A percentile compares a stretch with the other conserved stretches of the same genome.
phyloP scores from a whole-genome alignment of 2,888 invertebrate species.

The Petrophora chlorosata region DNA sequence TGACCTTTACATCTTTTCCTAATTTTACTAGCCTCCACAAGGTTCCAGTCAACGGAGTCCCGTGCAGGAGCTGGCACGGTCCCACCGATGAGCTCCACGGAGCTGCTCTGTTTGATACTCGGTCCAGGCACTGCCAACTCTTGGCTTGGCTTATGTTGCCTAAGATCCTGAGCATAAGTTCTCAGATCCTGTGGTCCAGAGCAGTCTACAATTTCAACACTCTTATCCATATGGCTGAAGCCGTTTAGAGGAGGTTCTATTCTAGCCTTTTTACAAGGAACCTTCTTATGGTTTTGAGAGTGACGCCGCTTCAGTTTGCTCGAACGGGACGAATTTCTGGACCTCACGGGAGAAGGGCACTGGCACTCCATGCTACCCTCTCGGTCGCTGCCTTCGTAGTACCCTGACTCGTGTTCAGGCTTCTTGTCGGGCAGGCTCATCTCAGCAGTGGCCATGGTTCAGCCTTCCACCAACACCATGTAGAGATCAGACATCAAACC shows the following conservation, averaged over 20 bases:
- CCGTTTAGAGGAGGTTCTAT: slow-evolving; percentile 64
- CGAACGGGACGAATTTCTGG: slow-evolving; percentile 75
- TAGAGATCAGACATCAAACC: slow-evolving; percentile 41
- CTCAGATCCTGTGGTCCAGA: slow-evolving; percentile 44
- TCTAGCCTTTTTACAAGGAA: slow-evolving; percentile 62
- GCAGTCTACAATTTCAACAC: slow-evolving; percentile 73
- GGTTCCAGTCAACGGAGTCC: slow-evolving; percentile 77
- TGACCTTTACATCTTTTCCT: slow-evolving; percentile 79
- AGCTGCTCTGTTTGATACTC: slow-evolving; percentile 66
- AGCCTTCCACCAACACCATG: slow-evolving; percentile 72
- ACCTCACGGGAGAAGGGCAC: slow-evolving; percentile 74
- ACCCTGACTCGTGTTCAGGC: slow-evolving; percentile 92
- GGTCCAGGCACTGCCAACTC: slow-evolving; percentile 60
- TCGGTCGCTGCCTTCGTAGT: slow-evolving; percentile 90
- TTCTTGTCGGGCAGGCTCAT: slow-evolving; percentile 86
- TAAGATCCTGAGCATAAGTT: slow-evolving; percentile 49
- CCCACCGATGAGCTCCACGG: slow-evolving; percentile 74
- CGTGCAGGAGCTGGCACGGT: slow-evolving; percentile 71
- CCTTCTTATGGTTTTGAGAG: slow-evolving; percentile 69
- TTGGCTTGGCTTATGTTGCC: slow-evolving; percentile 17
- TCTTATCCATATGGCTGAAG: slow-evolving; percentile 57
- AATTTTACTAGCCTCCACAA: slow-evolving; percentile 83
- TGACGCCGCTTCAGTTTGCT: slow-evolving; percentile 69
- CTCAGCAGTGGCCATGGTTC: slow-evolving; percentile 80
- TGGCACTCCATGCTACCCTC: slow-evolving; percentile 84